Percentiles rank a stretch among this genome's conserved stretches.
phyloP scores from a whole-genome alignment of 1,140 invertebrate genomes.

The Amyelois transitella region DNA sequence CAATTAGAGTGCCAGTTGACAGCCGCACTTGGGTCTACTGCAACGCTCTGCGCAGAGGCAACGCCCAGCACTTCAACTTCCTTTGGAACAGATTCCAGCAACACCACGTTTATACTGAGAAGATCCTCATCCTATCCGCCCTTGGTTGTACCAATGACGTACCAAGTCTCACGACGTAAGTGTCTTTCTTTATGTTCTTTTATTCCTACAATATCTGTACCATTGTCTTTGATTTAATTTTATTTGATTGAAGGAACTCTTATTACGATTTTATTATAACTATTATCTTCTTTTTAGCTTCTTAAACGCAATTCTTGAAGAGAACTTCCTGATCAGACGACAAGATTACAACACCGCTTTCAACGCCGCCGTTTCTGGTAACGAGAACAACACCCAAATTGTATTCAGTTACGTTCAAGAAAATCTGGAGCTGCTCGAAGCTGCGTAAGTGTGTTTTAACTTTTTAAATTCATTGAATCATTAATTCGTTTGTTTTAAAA shows the following conservation, averaged over 20 bases:
- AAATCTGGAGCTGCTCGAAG: conserved; percentile 49
- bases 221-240: background rate
- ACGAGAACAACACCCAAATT: conserved; percentile 64
- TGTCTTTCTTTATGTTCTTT: conserved; percentile 12
- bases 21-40: conserved; percentile 78
- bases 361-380: conserved; percentile 56
- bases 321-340: conserved; percentile 42
- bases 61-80: conserved; percentile 60
- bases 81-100: conserved; percentile 70
- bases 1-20: conserved; percentile 74
- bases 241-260: background rate
- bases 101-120: conserved; percentile 71
- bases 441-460: conserved; percentile 75
- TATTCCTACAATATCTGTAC: conserved; percentile 10
- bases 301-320: conserved; percentile 31
- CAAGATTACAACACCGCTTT: conserved; percentile 67
- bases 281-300: conserved; percentile 25
- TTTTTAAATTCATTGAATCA: background rate
- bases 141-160: conserved; percentile 72
- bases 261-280: background rate
- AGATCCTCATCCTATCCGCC: conserved; percentile 66
- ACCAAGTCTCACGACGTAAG: conserved; percentile 65
- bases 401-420: conserved; percentile 68
- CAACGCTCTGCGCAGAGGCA: conserved; percentile 72
- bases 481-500: background rate